Conservation (phyloP, 1,140 invertebrate species). For the Euwallacea fornicatus region DNA sequence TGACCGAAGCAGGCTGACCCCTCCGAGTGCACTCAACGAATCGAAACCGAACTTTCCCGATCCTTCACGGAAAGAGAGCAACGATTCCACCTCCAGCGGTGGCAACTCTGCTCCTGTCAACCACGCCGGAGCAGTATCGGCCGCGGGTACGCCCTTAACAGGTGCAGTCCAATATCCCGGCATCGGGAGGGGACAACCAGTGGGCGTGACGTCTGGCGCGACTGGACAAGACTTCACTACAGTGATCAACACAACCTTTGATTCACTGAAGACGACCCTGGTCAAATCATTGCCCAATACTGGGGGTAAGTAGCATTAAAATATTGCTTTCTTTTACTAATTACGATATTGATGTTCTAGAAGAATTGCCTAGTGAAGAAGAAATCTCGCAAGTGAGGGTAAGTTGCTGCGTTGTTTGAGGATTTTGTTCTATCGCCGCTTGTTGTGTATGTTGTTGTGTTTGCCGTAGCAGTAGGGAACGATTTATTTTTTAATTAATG, state of each 20-base stretch:
- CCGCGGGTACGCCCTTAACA: background rate
- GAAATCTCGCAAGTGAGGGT: slow-evolving; percentile 45
- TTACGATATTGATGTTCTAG: background rate
- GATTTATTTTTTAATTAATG: too few species aligned
- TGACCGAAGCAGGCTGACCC: slow-evolving; percentile 45
- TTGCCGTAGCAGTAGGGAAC: too few species aligned
- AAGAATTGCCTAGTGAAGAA: slow-evolving; percentile 28
- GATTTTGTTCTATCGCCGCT: too few species aligned
- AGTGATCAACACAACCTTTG: slow-evolving; percentile 46
- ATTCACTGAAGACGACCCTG: slow-evolving; percentile 43
- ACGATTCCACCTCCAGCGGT: background rate
- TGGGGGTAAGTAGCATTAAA: slow-evolving; percentile 20
- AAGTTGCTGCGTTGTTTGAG: slow-evolving; percentile 27
- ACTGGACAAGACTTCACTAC: slow-evolving; percentile 44
- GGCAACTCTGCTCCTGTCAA: background rate
- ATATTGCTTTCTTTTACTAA: background rate
- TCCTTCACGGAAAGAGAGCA: slow-evolving; percentile 1
- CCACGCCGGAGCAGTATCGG: background rate
- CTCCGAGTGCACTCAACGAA: slow-evolving; percentile 27
- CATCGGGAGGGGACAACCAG: slow-evolving; percentile 1
- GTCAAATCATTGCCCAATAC: slow-evolving; percentile 41
- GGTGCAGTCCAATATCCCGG: background rate
- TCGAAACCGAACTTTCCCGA: slow-evolving; percentile 14
- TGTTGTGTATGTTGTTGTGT: too few species aligned
- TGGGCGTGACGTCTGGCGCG: slow-evolving; percentile 13